A percentile compares a stretch with the other conserved stretches of the same genome.
Evolutionary conservation across 2,888 invertebrate species (phyloP).

Genomic region (Temnothorax ravouxi): DNA sequence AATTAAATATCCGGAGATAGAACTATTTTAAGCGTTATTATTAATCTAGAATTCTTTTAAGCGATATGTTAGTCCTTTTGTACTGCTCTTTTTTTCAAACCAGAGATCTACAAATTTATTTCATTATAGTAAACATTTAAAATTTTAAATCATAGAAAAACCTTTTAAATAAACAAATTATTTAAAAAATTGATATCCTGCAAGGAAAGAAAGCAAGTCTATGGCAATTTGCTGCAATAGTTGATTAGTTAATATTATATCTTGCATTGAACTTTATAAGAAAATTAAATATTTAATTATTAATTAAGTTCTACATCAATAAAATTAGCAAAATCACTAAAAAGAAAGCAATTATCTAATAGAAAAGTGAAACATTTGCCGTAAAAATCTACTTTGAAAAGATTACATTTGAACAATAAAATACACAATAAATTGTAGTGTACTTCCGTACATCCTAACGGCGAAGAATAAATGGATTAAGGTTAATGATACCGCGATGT

Average conservation of each 20-base stretch:
- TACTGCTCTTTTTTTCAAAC: not conserved
- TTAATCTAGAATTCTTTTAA: constrained; percentile 3
- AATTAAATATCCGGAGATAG: not conserved
- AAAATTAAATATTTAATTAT: not conserved
- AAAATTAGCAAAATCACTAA: not conserved
- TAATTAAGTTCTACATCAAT: not conserved
- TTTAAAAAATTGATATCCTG: not conserved
- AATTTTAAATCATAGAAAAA: not conserved
- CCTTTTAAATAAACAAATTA: not conserved
- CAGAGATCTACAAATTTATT: not conserved
- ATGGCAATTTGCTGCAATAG: not conserved
- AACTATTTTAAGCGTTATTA: not conserved
- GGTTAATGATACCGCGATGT: constrained; percentile 64
- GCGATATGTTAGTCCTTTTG: not conserved
- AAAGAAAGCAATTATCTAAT: not conserved
- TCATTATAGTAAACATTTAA: not conserved
- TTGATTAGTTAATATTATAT: not conserved
- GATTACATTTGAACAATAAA: not conserved
- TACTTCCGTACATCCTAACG: constrained; percentile 47
- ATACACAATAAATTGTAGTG: constrained; percentile 24
- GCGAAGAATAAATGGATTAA: constrained; percentile 59
- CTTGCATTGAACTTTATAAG: not conserved
- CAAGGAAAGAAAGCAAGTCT: not conserved
- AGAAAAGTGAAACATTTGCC: not conserved
- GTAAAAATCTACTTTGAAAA: not conserved